Evolutionary conservation across 1,140 invertebrate species (phyloP).

Genomic region (Plodia interpunctella): DNA sequence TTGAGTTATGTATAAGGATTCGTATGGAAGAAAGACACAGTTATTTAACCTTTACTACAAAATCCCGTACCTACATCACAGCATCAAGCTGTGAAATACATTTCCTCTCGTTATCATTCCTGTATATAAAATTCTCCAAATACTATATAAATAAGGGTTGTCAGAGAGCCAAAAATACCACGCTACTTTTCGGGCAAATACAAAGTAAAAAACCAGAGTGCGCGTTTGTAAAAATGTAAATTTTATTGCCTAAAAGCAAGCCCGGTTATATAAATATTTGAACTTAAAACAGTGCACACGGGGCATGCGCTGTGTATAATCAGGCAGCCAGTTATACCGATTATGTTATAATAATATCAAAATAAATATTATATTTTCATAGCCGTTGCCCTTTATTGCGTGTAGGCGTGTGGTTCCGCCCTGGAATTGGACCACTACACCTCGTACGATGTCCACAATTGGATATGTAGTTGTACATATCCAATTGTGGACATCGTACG

Average conservation of each 20-base stretch:
- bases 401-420: too few relatives aligned
- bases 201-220: conserved; percentile 14
- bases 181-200: conserved; percentile 7
- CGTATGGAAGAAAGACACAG: too few relatives aligned
- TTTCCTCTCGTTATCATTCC: background rate
- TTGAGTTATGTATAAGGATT: too few relatives aligned
- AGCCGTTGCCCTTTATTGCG: too few relatives aligned
- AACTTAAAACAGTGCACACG: conserved; percentile 15
- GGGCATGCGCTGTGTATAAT: conserved; percentile 11
- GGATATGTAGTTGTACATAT: too few relatives aligned
- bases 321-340: conserved; percentile 10
- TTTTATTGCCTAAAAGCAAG: conserved; percentile 23
- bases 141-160: background rate
- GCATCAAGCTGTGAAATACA: background rate
- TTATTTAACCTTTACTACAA: background rate
- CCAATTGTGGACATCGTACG: too few relatives aligned
- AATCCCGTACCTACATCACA: background rate
- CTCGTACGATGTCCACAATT: too few relatives aligned
- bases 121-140: background rate
- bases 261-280: conserved; percentile 21
- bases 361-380: background rate
- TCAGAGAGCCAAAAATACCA: conserved; percentile 6
- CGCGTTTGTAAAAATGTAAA: conserved; percentile 23
- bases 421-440: too few relatives aligned
- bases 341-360: background rate